These are phyloP conservation scores for Norana najaformis DNA, from an alignment of 2,888 invertebrate genomes.

Conservation along the genomic window DNA sequence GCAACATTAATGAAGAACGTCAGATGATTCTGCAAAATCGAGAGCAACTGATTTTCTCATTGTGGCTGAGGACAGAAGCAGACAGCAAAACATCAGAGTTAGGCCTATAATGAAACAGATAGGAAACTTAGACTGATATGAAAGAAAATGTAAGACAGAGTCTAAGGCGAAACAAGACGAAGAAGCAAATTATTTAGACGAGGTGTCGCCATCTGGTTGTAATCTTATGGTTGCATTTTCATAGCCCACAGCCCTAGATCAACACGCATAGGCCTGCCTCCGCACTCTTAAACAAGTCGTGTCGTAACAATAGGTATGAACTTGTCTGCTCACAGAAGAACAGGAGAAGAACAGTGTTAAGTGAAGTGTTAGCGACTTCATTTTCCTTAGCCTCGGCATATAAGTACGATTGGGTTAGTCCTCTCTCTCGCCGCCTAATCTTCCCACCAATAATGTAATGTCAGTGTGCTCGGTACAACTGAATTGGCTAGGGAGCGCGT, in stretches of 20 bases:
- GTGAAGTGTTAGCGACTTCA: too few species aligned
- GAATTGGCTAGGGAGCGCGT: too few species aligned
- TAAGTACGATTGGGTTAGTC: too few species aligned
- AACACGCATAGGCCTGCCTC: neutral
- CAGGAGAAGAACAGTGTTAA: too few species aligned
- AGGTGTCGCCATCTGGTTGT: neutral
- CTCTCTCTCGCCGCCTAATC: too few species aligned
- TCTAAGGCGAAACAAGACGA: neutral
- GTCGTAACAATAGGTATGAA: neutral
- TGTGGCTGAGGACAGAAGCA: neutral
- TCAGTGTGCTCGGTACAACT: too few species aligned
- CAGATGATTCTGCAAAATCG: neutral
- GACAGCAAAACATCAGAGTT: neutral
- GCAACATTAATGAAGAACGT: neutral
- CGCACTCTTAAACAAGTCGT: neutral
- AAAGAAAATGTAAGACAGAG: neutral
- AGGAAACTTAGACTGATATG: neutral
- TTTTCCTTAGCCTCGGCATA: too few species aligned
- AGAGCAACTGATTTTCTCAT: too few species aligned
- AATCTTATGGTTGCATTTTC: neutral
- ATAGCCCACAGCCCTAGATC: neutral
- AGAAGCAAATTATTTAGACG: neutral
- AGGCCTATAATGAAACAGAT: too few species aligned
- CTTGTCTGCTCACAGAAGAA: neutral
- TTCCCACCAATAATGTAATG: too few species aligned